Conservation (phyloP, 2,888 invertebrate genomes). For the Rambutsinella grinnellia region DNA sequence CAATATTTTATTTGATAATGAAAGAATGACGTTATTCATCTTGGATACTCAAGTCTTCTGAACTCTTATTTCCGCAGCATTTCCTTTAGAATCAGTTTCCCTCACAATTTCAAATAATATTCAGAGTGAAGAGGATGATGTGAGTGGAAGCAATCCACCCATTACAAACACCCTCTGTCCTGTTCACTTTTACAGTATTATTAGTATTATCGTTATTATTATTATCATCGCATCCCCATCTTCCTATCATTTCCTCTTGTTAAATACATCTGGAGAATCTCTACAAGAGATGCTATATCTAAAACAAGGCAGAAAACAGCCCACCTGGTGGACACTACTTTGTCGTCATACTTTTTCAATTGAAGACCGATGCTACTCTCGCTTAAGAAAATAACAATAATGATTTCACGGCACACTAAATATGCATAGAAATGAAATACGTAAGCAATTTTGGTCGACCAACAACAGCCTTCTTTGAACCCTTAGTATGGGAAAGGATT, state of each 20-base stretch:
- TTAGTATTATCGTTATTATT: conserved; percentile 4
- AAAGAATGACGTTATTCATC: too few species aligned
- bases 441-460: not conserved
- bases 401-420: not conserved
- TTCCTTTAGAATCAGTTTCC: too few species aligned
- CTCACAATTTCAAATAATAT: not conserved
- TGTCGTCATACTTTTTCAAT: not conserved
- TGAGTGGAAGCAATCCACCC: not conserved
- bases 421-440: not conserved
- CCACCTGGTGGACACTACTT: too few species aligned
- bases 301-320: too few species aligned
- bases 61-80: too few species aligned
- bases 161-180: not conserved
- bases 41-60: too few species aligned
- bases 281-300: too few species aligned
- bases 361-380: not conserved
- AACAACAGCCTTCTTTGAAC: too few species aligned
- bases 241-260: conserved; percentile 1
- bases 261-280: too few species aligned
- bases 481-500: too few species aligned
- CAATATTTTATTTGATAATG: too few species aligned
- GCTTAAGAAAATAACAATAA: not conserved
- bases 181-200: not conserved
- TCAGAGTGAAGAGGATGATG: too few species aligned
- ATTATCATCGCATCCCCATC: not conserved